Evolutionary conservation across 2,113 vertebrate genomes (phyloP), one percentile per base, ranked within the genome.

Genomic region (Sylvietta virens): DNA sequence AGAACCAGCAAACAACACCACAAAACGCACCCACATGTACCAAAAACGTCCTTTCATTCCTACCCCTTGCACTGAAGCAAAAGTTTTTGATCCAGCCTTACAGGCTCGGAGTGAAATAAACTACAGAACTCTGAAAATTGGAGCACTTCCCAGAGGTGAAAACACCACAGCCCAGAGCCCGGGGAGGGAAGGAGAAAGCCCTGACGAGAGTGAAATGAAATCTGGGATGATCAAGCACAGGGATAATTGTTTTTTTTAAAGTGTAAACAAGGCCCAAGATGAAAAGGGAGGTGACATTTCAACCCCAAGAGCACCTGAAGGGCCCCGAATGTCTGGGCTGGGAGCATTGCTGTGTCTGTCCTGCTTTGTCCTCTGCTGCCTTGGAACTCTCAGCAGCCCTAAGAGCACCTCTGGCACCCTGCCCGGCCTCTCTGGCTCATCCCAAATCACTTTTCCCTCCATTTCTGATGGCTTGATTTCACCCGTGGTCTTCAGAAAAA

Each of bases 361-460:
- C 94, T 90, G 86, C 89, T 96, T 92, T 90, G 82, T 92, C 78
- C 66, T 79, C 33, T 27, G 78, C 47, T 40, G 62, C 95, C 96
- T 82, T 80, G 78, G 88, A 96, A 47, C 78, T 13, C 33, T 85
- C 39, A 50, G 30, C 62, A 54, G 84, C 78, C 76, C 91, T 94
- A 69, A 96, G 86, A 94, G 96, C 76, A 60, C 64, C 53, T 40
- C 70, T 97, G 97, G 96, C 96, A 58, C 8, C 78, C 7, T 24
- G 93, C 97, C 96, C 40, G 2, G 93, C 14, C 88, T 65, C 35
- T 17, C 88, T 81, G 58, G 90, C 86, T 73, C 48, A 28, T 70
- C 82, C 61, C 91, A 86, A 87, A 92, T 26, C 13, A 57, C 53
- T 61, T 12, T 12, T 74, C 60, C 80, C 57, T 90, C 76, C 45